Base-by-base conservation (phyloP, 1,140 invertebrate genomes). In the Tetragonula clypearis region DNA sequence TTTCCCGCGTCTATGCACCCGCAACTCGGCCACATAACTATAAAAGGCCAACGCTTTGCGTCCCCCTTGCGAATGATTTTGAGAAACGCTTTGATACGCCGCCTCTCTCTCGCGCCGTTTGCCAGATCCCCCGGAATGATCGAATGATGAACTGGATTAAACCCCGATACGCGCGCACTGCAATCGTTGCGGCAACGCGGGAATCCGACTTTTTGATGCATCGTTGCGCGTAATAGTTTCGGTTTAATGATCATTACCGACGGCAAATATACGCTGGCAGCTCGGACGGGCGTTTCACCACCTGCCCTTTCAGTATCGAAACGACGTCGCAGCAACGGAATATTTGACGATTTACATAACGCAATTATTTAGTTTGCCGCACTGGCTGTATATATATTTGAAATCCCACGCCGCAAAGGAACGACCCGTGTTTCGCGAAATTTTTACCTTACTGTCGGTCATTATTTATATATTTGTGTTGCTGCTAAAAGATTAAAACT, bases 51-150 rank as follows among this genome's bases (percentile, higher is more conserved):
- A 21, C 21, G 58, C 69, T 79, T 56, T 26, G 23, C 26, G n/a
- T 21, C 30, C 19, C 58, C 49, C 30, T 68, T n/a, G 77, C 17
- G 53, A 21, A 75, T 81, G 26, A 75, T 82, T 86, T 81, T 49
- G 62, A 74, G 79, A 81, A 73, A 81, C 72, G 55, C n/a, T 66
- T 82, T 49, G 69, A 79, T 66, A 14, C 23, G 19, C 35, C 12
- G n/a, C n/a, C 19, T 19, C 19, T 19, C 23, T 58, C 5, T 41
- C 41, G 41, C 41, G 5, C 11, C 26, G 19, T 81, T 68, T 55
- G 30, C 62, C n/a, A n/a, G n/a, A n/a, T 41, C 8, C 41, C 41
- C 41, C 26, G 41, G 30, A 62, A 72, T 55, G 30, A 41, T 26
- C 21, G 74, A 26, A 35, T 19, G 26, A 6, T 5, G 41, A 62